phyloP scores from a whole-genome alignment of 2,113 vertebrate species.

The Hymenochirus boettgeri region DNA sequence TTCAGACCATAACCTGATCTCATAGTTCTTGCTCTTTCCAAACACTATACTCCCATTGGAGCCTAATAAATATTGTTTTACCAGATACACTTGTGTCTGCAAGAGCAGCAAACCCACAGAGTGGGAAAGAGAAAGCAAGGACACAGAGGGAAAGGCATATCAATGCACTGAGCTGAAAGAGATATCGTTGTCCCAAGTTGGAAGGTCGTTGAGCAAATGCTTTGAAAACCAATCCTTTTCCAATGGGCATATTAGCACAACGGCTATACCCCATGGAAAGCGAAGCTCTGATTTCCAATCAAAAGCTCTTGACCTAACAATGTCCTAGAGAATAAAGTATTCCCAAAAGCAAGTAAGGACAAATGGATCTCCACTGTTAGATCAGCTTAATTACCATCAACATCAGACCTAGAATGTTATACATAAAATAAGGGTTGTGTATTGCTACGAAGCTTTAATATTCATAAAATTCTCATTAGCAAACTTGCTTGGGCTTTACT shows the following conservation, averaged over 20 bases:
- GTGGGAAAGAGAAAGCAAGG: slow-evolving; percentile 27
- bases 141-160: slow-evolving; percentile 10
- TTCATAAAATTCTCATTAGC: too few species aligned
- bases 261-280: not conserved
- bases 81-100: slow-evolving; percentile 32
- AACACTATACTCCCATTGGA: slow-evolving; percentile 31
- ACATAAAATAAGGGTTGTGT: too few species aligned
- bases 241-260: not conserved
- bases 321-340: not conserved
- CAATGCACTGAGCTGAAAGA: not conserved
- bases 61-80: slow-evolving; percentile 34
- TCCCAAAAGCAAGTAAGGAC: not conserved
- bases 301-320: not conserved
- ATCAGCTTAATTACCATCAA: not conserved
- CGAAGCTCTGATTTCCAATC: not conserved
- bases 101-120: slow-evolving; percentile 5
- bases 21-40: slow-evolving; percentile 13
- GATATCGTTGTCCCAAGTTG: not conserved
- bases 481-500: too few species aligned
- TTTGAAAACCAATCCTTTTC: slow-evolving; percentile 2
- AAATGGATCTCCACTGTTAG: not conserved
- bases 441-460: too few species aligned
- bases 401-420: too few species aligned
- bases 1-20: slow-evolving; percentile 16
- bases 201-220: slow-evolving; percentile 19